Conservation (phyloP, 2,113 vertebrate species). For the Colinus virginianus region DNA sequence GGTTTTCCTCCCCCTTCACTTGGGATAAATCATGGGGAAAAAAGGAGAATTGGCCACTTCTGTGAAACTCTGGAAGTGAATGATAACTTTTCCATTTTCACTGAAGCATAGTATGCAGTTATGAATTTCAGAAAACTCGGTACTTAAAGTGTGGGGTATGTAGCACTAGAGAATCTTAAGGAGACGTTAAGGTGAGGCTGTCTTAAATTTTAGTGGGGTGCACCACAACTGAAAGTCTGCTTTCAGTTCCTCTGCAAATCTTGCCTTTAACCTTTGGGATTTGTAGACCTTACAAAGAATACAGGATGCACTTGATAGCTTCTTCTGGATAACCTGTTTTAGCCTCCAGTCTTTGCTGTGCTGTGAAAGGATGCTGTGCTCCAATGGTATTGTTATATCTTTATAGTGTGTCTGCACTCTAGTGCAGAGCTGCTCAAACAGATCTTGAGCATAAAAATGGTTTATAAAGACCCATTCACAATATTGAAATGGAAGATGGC, state of each 20-base stretch:
- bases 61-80: neutral
- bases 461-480: neutral
- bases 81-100: constrained; percentile 35
- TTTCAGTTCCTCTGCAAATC: neutral
- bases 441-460: neutral
- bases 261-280: neutral
- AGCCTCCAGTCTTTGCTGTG: neutral
- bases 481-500: no score
- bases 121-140: neutral
- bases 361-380: neutral
- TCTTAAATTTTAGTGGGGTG: neutral
- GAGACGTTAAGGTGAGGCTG: neutral
- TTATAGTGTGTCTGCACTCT: no score
- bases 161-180: neutral
- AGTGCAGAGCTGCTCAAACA: neutral
- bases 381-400: neutral
- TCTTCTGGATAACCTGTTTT: neutral
- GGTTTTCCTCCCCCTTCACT: constrained; percentile 15
- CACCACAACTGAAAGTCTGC: no score
- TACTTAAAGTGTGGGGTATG: neutral
- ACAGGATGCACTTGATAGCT: neutral
- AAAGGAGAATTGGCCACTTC: neutral
- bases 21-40: constrained; percentile 20
- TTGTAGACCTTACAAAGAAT: accelerated
- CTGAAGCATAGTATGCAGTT: neutral